phyloP scores from a whole-genome alignment of 2,888 invertebrate genomes.

The Hirtodrosophila histrioides region DNA sequence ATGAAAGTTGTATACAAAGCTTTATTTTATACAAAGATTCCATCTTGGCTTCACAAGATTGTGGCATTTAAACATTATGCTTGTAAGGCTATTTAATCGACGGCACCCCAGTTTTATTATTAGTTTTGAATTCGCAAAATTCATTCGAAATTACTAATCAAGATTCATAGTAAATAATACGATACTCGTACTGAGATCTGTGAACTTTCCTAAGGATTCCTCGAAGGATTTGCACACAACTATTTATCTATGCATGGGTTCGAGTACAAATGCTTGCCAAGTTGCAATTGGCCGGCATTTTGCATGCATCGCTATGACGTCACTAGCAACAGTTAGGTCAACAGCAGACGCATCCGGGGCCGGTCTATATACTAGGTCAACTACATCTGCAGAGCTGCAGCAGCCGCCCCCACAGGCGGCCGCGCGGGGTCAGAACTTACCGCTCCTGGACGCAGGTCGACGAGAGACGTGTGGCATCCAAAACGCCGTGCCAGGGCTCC shows the following conservation, averaged over 20 bases:
- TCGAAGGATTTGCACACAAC: no score
- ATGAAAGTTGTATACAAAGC: no score
- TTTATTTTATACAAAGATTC: no score
- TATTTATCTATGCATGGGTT: not conserved
- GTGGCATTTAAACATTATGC: no score
- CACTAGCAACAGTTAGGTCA: conserved; percentile 69
- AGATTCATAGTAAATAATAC: no score
- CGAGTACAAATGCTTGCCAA: not conserved
- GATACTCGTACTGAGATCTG: no score
- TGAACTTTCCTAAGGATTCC: no score
- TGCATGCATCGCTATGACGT: conserved; percentile 59
- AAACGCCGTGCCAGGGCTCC: conserved; percentile 94
- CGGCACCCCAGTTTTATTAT: no score
- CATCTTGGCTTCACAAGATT: no score
- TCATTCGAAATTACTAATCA: no score
- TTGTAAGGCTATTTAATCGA: no score
- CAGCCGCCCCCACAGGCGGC: not conserved
- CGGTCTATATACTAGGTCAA: conserved; percentile 67
- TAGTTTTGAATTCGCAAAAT: no score
- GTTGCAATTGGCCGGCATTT: conserved; percentile 58
- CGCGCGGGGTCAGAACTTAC: conserved; percentile 57
- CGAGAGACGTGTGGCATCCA: conserved; percentile 92
- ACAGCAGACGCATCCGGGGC: conserved; percentile 44
- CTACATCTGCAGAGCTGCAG: conserved; percentile 40
- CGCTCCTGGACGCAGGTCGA: conserved; percentile 95